Evolutionary conservation across 2,797 vertebrate genomes (phyloP).

Genomic region (Phyllotis vaccarum): DNA sequence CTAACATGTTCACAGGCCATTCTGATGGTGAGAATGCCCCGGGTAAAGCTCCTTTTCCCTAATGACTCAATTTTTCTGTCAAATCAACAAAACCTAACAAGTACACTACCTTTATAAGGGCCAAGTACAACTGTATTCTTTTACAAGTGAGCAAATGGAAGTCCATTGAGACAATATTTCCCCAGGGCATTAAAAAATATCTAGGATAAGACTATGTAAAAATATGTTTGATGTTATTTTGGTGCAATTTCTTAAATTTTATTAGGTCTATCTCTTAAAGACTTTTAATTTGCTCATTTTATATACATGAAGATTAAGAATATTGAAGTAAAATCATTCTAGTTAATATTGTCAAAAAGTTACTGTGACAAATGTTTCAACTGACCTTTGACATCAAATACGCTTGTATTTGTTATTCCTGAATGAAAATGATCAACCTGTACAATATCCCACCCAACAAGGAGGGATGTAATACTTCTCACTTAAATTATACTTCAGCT

Average conservation of each 20-base stretch:
- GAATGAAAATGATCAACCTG: conserved; percentile 25
- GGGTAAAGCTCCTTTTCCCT: not conserved
- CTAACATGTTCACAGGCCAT: not conserved
- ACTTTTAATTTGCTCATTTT: conserved; percentile 45
- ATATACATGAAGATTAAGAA: conserved; percentile 22
- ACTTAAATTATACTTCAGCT: not conserved
- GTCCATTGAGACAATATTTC: conserved; percentile 6
- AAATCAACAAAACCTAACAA: not conserved
- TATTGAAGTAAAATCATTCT: conserved; percentile 54
- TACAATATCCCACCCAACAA: not conserved
- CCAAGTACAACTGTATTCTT: not conserved
- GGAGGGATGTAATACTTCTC: not conserved
- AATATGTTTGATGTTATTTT: not conserved
- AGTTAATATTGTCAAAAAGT: not conserved
- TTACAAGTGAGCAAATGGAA: conserved; percentile 28
- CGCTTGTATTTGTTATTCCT: not conserved
- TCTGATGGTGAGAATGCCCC: not conserved
- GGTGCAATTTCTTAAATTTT: conserved; percentile 1
- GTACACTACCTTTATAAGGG: not conserved
- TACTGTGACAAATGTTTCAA: conserved; percentile 31
- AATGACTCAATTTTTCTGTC: not conserved
- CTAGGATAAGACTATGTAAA: not conserved
- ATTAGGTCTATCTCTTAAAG: conserved; percentile 15
- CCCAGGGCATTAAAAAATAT: not conserved
- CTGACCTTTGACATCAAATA: conserved; percentile 7